Evolutionary conservation across 2,797 vertebrate species (phyloP).

Genomic region (Enteromius anoplus): DNA sequence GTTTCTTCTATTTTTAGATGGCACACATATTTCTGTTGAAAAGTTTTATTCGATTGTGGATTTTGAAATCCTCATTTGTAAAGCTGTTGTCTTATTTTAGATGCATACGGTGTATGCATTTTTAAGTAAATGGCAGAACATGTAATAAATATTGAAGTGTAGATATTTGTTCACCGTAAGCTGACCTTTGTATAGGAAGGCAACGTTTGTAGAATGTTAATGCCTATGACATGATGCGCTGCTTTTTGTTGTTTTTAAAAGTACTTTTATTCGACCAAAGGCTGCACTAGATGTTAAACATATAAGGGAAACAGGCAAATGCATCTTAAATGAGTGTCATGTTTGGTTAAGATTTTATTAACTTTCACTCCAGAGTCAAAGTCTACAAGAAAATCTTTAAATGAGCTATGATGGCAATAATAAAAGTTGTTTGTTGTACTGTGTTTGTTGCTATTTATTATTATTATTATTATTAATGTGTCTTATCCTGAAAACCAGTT

Average conservation of each 20-base stretch:
- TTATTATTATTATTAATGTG: not conserved
- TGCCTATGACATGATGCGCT: constrained; percentile 39
- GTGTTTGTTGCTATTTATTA: not conserved
- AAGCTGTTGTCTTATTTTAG: constrained; percentile 47
- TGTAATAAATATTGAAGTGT: constrained; percentile 32
- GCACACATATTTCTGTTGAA: constrained; percentile 36
- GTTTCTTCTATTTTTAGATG: constrained; percentile 50
- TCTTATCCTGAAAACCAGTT: not conserved
- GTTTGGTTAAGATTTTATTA: constrained; percentile 31
- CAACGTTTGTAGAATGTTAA: constrained; percentile 26
- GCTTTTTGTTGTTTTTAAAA: constrained; percentile 52
- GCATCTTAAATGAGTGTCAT: constrained; percentile 17
- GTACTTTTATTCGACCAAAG: constrained; percentile 46
- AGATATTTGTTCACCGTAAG: constrained; percentile 34
- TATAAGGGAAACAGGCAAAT: constrained; percentile 26
- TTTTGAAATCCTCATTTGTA: constrained; percentile 46
- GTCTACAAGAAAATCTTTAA: constrained; percentile 4
- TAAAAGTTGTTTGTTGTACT: constrained; percentile 23
- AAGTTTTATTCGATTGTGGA: constrained; percentile 52
- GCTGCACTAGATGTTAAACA: constrained; percentile 40
- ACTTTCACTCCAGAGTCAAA: constrained; percentile 26
- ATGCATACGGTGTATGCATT: constrained; percentile 42
- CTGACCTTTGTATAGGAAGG: constrained; percentile 40
- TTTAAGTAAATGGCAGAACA: constrained; percentile 51
- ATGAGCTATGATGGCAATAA: constrained; percentile 22